Percentiles rank a stretch among this genome's conserved stretches.
Evolutionary conservation across 1,140 invertebrate genomes (phyloP).

Genomic region (Hylaeus anthracinus): DNA sequence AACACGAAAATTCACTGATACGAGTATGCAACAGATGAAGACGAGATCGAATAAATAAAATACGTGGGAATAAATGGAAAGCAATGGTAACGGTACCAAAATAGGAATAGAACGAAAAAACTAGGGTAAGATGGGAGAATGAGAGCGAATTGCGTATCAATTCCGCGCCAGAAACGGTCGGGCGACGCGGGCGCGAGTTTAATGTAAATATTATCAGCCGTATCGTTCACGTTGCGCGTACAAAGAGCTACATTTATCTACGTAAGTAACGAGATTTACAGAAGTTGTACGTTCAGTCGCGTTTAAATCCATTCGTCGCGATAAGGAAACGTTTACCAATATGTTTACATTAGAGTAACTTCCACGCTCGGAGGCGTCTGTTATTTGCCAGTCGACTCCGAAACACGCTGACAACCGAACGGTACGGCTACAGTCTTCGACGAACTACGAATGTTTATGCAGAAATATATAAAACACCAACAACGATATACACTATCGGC

Average conservation of each 20-base stretch:
- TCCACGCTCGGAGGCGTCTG: too few relatives aligned
- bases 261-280: not conserved
- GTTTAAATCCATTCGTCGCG: not conserved
- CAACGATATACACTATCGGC: too few relatives aligned
- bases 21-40: too few relatives aligned
- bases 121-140: too few relatives aligned
- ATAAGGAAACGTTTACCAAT: not conserved
- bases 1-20: too few relatives aligned
- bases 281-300: not conserved
- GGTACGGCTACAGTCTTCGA: too few relatives aligned
- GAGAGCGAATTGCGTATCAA: not conserved
- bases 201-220: slow-evolving; percentile 6
- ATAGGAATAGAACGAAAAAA: not conserved
- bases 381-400: not conserved
- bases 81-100: too few relatives aligned
- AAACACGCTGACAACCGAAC: too few relatives aligned
- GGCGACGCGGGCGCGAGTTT: not conserved
- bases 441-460: too few relatives aligned
- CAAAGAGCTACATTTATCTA: not conserved
- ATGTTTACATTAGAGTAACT: not conserved
- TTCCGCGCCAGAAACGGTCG: not conserved
- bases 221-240: not conserved
- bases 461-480: too few relatives aligned
- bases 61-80: too few relatives aligned
- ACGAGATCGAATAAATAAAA: too few relatives aligned